phyloP scores from a whole-genome alignment of 2,797 vertebrate species.

The Sarcophilus harrisii region DNA sequence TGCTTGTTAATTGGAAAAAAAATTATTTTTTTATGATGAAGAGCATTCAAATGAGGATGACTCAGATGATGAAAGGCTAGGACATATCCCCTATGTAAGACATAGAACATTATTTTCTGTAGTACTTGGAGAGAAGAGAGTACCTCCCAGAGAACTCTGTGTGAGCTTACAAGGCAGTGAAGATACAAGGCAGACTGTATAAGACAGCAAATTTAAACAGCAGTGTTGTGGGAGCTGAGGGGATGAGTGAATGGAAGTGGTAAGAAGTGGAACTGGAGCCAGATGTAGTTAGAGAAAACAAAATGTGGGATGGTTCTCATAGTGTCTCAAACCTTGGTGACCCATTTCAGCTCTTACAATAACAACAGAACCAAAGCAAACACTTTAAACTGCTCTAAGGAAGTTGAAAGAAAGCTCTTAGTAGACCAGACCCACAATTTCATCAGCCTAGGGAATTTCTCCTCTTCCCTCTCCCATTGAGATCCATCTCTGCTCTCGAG shows the following conservation, averaged over 20 bases:
- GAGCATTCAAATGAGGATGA: neutral
- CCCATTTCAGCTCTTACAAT: neutral
- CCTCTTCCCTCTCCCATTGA: neutral
- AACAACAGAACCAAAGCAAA: neutral
- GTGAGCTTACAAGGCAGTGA: neutral
- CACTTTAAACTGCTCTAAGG: neutral
- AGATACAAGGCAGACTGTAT: neutral
- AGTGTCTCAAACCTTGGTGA: neutral
- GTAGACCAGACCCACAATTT: neutral
- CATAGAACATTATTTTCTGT: neutral
- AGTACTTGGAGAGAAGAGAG: neutral
- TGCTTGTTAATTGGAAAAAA: neutral
- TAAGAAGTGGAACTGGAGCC: neutral
- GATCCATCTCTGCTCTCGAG: neutral
- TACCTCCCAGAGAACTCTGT: neutral
- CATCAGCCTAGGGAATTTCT: neutral
- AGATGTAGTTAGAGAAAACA: neutral
- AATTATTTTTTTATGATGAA: neutral
- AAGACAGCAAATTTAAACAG: neutral
- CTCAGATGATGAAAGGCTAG: neutral
- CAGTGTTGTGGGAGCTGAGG: neutral
- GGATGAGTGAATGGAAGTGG: neutral
- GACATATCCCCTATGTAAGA: neutral
- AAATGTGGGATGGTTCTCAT: neutral
- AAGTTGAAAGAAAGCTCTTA: neutral